Evolutionary conservation across 2,888 invertebrate genomes (phyloP).

Genomic region (Lissonota sp.): DNA sequence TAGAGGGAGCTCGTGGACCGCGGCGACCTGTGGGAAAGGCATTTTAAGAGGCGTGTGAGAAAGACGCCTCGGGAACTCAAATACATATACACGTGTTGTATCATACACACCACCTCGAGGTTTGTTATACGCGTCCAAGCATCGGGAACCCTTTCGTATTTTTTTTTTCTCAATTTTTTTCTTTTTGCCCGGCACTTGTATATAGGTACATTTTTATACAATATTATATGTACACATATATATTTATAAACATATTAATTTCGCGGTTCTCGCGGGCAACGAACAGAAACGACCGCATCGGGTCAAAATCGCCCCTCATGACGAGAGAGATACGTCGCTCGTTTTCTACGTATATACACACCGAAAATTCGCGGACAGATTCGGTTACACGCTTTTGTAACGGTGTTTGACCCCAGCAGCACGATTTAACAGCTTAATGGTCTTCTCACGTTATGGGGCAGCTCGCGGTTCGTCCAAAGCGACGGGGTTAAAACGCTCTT

Average conservation of each 20-base stretch:
- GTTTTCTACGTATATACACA: conserved; percentile 29
- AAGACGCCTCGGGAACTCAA: conserved; percentile 57
- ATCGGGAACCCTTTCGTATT: conserved; percentile 25
- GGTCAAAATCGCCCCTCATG: conserved; percentile 45
- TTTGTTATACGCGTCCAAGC: conserved; percentile 33
- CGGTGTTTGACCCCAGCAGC: conserved; percentile 60
- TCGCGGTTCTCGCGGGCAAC: conserved; percentile 16
- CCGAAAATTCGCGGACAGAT: conserved; percentile 71
- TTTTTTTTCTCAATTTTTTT: conserved; percentile 18
- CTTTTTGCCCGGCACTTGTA: not conserved
- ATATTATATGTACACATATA: not conserved
- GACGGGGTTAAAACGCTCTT: conserved; percentile 31
- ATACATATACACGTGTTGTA: conserved; percentile 20
- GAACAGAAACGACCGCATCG: conserved; percentile 19
- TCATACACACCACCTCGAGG: conserved; percentile 5
- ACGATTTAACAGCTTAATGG: conserved; percentile 73
- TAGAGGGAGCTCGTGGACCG: conserved; percentile 52
- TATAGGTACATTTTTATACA: conserved; percentile 4
- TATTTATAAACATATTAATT: conserved; percentile 17
- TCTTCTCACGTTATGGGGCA: conserved; percentile 67
- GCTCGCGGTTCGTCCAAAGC: conserved; percentile 13
- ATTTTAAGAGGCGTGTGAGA: conserved; percentile 67
- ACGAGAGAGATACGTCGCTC: conserved; percentile 1
- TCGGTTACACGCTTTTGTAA: conserved; percentile 70
- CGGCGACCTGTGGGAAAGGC: conserved; percentile 70